Percentiles rank a stretch among this genome's conserved stretches.
Conservation (phyloP, 2,113 vertebrate genomes). For the Mustela nigripes region DNA sequence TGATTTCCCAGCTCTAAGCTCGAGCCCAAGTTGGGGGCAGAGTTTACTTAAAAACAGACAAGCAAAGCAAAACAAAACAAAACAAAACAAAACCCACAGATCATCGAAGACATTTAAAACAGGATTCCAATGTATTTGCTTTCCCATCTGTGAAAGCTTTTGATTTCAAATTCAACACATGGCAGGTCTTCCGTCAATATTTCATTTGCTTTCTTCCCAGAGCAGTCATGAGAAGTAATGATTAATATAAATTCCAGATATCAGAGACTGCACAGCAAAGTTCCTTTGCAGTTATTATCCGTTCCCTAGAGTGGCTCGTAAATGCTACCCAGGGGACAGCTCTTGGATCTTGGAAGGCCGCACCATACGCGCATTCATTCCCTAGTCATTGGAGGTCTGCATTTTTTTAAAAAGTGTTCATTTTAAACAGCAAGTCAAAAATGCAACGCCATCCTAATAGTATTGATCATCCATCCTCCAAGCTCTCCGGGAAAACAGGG, state of each 20-base stretch:
- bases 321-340: neutral
- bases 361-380: rapidly evolving
- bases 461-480: neutral
- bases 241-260: neutral
- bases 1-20: neutral
- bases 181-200: neutral
- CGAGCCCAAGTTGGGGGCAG: neutral
- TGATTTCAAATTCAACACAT: neutral
- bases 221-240: conserved; percentile 2
- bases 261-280: neutral
- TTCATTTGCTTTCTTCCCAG: conserved; percentile 34
- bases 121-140: neutral
- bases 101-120: neutral
- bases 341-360: neutral
- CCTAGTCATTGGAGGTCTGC: neutral
- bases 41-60: neutral
- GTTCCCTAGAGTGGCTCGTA: neutral
- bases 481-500: conserved; percentile 16
- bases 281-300: neutral
- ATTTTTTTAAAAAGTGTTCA: neutral
- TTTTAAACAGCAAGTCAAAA: conserved; percentile 11
- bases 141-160: conserved; percentile 36
- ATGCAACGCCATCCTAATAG: neutral
- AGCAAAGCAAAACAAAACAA: neutral
- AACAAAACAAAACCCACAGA: neutral